Conservation (phyloP, 2,113 vertebrate genomes). For the Psittacula cyanocephala region DNA sequence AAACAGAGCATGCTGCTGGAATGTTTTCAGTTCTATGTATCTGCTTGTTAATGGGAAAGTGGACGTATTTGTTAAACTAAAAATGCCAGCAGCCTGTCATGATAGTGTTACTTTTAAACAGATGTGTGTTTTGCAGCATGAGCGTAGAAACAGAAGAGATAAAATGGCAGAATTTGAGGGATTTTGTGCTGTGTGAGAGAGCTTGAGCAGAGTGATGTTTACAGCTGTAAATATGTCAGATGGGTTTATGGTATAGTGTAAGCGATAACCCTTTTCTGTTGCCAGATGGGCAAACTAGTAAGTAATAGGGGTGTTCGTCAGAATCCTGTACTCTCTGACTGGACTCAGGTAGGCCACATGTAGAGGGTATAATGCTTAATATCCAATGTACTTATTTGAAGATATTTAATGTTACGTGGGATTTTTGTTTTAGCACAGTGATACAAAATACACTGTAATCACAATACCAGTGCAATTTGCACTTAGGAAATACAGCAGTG, state of each 20-base stretch:
- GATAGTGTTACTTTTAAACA: background rate
- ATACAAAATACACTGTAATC: background rate
- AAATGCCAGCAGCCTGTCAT: background rate
- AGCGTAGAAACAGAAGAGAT: background rate
- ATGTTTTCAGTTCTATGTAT: background rate
- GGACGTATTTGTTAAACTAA: background rate
- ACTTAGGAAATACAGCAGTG: background rate
- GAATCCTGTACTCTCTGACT: background rate
- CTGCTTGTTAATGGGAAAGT: background rate
- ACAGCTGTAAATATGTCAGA: background rate
- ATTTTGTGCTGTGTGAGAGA: background rate
- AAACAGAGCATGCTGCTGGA: background rate
- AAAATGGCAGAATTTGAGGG: background rate
- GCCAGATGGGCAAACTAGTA: background rate
- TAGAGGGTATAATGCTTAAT: background rate
- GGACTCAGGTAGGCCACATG: background rate
- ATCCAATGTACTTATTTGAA: background rate
- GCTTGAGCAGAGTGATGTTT: background rate
- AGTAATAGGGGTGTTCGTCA: background rate
- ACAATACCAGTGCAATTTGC: background rate
- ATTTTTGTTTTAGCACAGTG: background rate
- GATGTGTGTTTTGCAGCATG: background rate
- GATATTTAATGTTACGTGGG: fast-evolving
- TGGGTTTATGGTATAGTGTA: background rate
- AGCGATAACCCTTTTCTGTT: background rate